These are phyloP conservation scores for Melieria crassipennis DNA, from an alignment of 2,888 invertebrate genomes.

Conservation along the genomic window DNA sequence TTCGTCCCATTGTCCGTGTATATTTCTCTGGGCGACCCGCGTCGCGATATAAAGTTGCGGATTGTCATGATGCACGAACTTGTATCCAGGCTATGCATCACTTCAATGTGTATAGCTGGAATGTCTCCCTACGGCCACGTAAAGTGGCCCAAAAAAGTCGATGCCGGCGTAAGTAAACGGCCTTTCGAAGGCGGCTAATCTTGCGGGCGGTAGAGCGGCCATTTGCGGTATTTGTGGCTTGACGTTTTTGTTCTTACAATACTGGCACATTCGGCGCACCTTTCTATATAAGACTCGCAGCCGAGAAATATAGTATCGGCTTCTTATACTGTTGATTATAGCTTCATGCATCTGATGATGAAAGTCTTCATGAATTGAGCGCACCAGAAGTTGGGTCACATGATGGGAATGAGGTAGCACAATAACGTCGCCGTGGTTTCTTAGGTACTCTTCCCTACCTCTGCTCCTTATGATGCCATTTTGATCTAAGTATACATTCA, in stretches of 20 bases:
- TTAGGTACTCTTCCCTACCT: too few species aligned
- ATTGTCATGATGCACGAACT: neutral
- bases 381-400: neutral
- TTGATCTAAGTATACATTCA: too few species aligned
- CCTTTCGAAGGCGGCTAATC: neutral
- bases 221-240: slow-evolving; percentile 21
- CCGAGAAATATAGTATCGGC: slow-evolving; percentile 27
- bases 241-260: slow-evolving; percentile 4
- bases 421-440: too few species aligned
- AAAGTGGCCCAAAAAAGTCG: slow-evolving; percentile 36
- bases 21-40: neutral
- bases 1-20: slow-evolving; percentile 13
- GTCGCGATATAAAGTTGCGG: slow-evolving; percentile 41
- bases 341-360: slow-evolving; percentile 33
- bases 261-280: neutral
- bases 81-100: slow-evolving; percentile 33
- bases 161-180: slow-evolving; percentile 15
- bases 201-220: slow-evolving; percentile 8
- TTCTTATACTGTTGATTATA: slow-evolving; percentile 30
- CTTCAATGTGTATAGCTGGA: slow-evolving; percentile 36
- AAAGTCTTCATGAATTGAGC: slow-evolving; percentile 22
- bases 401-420: too few species aligned
- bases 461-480: too few species aligned
- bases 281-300: slow-evolving; percentile 37
- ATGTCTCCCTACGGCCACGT: slow-evolving; percentile 37